phyloP scores from a whole-genome alignment of 2,888 invertebrate species.

The Cheilosia soror region DNA sequence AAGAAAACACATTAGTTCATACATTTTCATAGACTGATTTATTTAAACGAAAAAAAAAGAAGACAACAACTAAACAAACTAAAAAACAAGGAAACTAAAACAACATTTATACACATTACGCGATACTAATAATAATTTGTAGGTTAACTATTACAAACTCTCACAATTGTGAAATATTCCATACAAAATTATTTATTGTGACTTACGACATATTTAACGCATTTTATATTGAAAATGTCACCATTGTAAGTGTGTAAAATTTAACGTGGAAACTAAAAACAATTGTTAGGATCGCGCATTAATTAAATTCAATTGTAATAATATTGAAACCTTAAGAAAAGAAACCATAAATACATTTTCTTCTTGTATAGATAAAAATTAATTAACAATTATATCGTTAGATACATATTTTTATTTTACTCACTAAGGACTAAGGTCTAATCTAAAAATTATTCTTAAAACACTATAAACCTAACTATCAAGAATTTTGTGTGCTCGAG shows the following conservation, averaged over 20 bases:
- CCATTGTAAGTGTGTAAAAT: no score
- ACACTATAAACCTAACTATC: slow-evolving; percentile 71
- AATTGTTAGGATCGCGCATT: no score
- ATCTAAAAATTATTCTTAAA: slow-evolving; percentile 71
- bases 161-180: no score
- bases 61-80: slow-evolving; percentile 4
- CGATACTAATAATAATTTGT: slow-evolving; percentile 10
- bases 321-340: slow-evolving; percentile 68
- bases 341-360: slow-evolving; percentile 43
- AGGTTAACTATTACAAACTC: no score
- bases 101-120: slow-evolving; percentile 38
- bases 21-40: slow-evolving; percentile 47
- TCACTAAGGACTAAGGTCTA: slow-evolving; percentile 66
- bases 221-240: no score
- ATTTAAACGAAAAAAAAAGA: slow-evolving; percentile 38
- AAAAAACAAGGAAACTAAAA: slow-evolving; percentile 28
- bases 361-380: slow-evolving; percentile 29
- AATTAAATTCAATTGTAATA: slow-evolving; percentile 10
- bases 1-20: neutral
- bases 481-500: slow-evolving; percentile 66
- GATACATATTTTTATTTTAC: slow-evolving; percentile 60
- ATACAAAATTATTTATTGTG: no score
- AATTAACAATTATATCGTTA: slow-evolving; percentile 54
- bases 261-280: no score
- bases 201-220: no score